Evolutionary conservation across 2,797 vertebrate species (phyloP), one percentile per base, ranked within the genome.

Genomic region (Siniperca undulata): DNA sequence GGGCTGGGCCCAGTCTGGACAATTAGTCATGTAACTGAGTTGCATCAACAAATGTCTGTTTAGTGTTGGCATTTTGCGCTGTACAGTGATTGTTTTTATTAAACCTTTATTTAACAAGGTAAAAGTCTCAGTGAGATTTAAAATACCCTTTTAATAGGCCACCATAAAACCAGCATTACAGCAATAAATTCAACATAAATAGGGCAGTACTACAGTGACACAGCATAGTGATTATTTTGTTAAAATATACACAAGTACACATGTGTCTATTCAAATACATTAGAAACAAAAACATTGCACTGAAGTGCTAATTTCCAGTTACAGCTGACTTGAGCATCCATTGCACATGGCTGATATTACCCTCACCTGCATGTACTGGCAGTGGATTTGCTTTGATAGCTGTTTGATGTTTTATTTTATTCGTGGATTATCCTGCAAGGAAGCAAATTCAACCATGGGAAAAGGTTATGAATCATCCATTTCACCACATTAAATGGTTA

Each of bases 401-500:
- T 27, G 34, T 70, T 61, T 65, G 44, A 68, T 48, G 70, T 46
- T 65, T 80, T 44, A 20, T 71, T 89, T 69, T 53, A 12, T 61
- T 79, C 16, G 5, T 14, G 52, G 78, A 83, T 86, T 71, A 76
- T 50, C 7, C 1, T 22, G 27, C 19, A 70, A 40, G 7, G 60
- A 81, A 69, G 27, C 59, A 17, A 70, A 77, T 55, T 48, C 30
- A 55, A 36, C 70, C 67, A 22, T 27, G 13, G n/a, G 56, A 60
- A 70, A 73, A 64, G 74, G 70, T 69, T 74, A 50, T 80, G 80
- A 84, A 84, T 91, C 82, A 86, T 62, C 77, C 68, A 69, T 76
- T 82, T 50, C 53, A 6, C 64, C 70, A 27, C 60, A 79, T 78
- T 76, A 84, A 77, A 66, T 64, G 60, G 14, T 80, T 86, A 66